phyloP scores from a whole-genome alignment of 1,140 invertebrate genomes.

The Brachionus manjavacas region DNA sequence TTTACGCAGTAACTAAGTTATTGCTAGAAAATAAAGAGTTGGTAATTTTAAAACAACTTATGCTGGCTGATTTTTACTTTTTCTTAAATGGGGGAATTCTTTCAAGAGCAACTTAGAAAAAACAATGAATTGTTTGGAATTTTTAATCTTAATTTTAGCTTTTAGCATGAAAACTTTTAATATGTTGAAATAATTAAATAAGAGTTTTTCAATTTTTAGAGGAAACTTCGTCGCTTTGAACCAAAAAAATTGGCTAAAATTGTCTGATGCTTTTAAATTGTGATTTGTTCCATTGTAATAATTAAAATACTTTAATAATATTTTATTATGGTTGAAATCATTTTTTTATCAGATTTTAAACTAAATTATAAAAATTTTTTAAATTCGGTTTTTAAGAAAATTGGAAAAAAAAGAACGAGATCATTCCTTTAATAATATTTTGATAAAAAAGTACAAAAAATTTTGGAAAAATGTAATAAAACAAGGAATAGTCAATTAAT shows the following conservation, averaged over 20 bases:
- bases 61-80: slow-evolving; percentile 17
- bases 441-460: too few species aligned
- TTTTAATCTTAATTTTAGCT: slow-evolving; percentile 1
- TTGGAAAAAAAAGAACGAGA: too few species aligned
- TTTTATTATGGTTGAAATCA: too few species aligned
- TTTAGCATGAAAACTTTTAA: slow-evolving; percentile 11
- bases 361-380: too few species aligned
- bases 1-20: slow-evolving; percentile 12
- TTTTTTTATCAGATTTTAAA: too few species aligned
- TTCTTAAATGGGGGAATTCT: slow-evolving; percentile 6
- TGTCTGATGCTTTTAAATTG: background rate
- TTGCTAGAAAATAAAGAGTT: background rate
- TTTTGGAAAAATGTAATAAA: too few species aligned
- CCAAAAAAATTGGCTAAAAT: background rate
- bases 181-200: background rate
- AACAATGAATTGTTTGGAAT: background rate
- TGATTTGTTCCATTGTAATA: too few species aligned
- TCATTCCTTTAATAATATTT: too few species aligned
- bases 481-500: background rate
- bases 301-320: too few species aligned
- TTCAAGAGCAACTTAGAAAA: slow-evolving; percentile 31
- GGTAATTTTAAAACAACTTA: slow-evolving; percentile 6
- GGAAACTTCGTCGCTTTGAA: background rate
- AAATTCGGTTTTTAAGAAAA: too few species aligned
- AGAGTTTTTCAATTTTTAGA: background rate